Conservation (phyloP, 2,797 vertebrate species). For the Alectoris magna region DNA sequence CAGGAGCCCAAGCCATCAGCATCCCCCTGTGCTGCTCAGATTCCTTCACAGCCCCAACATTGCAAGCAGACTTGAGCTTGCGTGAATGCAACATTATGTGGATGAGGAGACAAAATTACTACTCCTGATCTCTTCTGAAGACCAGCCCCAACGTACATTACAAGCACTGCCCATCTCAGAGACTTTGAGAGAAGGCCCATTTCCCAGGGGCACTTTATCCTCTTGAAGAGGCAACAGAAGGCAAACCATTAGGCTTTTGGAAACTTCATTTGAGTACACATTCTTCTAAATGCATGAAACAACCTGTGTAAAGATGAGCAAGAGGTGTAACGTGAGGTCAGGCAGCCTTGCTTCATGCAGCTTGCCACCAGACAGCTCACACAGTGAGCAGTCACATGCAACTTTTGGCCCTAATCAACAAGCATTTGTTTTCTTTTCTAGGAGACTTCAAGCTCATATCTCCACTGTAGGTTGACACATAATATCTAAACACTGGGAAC, state of each 20-base stretch:
- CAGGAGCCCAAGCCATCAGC: not conserved
- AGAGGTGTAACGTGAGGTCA: not conserved
- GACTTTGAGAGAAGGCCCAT: not conserved
- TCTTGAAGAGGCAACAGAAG: not conserved
- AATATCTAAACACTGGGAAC: not conserved
- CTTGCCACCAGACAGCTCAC: not conserved
- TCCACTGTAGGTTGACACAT: not conserved
- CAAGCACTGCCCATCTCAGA: not conserved
- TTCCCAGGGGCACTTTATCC: rapidly evolving
- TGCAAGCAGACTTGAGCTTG: rapidly evolving
- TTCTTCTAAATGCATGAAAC: not conserved
- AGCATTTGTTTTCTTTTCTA: not conserved
- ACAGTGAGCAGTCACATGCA: not conserved
- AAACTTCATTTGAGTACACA: not conserved
- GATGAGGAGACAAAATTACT: not conserved
- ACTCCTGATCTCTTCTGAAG: not conserved
- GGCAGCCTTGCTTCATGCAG: not conserved
- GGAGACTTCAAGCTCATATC: not conserved
- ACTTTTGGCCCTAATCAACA: not conserved
- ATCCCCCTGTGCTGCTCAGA: not conserved
- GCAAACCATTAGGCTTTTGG: not conserved
- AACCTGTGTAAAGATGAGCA: not conserved
- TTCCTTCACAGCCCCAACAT: not conserved
- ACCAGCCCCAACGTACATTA: not conserved
- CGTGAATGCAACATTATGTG: not conserved